Evolutionary conservation across 1,140 invertebrate species (phyloP).

Genomic region (Samia ricini): DNA sequence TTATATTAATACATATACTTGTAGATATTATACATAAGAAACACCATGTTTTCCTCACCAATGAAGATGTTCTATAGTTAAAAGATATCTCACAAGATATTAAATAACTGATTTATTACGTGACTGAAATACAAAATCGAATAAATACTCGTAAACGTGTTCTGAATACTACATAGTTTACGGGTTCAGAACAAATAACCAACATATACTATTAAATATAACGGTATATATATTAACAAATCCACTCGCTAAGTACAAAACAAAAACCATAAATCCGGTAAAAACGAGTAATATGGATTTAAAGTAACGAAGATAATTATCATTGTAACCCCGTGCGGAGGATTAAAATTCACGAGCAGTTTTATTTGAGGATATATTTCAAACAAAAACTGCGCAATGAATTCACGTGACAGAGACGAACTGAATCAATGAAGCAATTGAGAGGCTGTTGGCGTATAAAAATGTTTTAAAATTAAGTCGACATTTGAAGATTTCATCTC

Average conservation of each 20-base stretch:
- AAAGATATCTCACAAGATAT: not conserved
- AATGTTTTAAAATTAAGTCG: not conserved
- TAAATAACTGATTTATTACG: constrained; percentile 9
- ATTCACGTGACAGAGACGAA: not conserved
- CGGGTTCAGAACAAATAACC: too few species aligned
- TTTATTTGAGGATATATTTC: constrained; percentile 1
- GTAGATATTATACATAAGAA: too few species aligned
- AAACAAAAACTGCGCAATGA: constrained; percentile 4
- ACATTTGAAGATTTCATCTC: too few species aligned
- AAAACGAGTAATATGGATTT: not conserved
- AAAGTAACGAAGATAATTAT: constrained; percentile 8
- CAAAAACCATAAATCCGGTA: not conserved
- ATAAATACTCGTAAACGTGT: not conserved
- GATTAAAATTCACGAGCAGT: constrained; percentile 10
- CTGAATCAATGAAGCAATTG: not conserved
- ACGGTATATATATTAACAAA: not conserved
- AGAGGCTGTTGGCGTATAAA: not conserved
- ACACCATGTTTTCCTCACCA: too few species aligned
- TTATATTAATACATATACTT: too few species aligned
- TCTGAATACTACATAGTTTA: not conserved
- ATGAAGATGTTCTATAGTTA: not conserved
- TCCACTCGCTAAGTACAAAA: not conserved
- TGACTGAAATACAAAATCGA: not conserved
- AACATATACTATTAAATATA: not conserved
- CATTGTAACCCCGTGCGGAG: not conserved